Evolutionary conservation across 2,797 vertebrate genomes (phyloP).

Genomic region (Onychomys leucogaster): DNA sequence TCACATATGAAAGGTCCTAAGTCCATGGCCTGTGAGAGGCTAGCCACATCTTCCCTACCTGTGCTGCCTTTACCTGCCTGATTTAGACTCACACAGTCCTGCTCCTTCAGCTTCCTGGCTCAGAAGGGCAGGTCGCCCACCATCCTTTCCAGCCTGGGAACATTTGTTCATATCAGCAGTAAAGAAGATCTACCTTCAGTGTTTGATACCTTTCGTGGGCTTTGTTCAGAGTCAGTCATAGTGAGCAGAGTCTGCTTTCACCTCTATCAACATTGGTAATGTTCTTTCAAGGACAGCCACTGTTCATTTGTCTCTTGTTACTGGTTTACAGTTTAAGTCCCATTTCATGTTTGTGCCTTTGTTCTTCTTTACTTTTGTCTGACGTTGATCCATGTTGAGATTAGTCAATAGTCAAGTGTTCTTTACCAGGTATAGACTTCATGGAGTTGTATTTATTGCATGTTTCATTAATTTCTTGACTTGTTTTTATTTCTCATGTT

Average conservation of each 20-base stretch:
- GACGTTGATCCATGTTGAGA: background rate
- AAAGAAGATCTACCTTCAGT: background rate
- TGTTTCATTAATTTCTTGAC: conserved; percentile 37
- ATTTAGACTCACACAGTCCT: background rate
- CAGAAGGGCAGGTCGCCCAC: background rate
- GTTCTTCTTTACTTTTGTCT: background rate
- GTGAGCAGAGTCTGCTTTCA: background rate
- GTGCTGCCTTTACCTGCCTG: background rate
- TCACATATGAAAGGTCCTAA: background rate
- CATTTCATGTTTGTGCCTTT: background rate
- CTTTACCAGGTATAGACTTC: background rate
- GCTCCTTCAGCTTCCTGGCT: background rate
- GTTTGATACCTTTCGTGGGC: background rate
- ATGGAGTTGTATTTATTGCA: background rate
- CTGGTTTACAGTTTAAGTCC: background rate
- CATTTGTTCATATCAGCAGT: background rate
- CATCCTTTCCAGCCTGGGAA: background rate
- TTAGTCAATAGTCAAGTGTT: background rate
- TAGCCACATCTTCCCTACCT: background rate
- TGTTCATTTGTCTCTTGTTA: background rate
- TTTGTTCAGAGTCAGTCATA: background rate
- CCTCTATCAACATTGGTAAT: background rate
- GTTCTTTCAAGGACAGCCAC: background rate
- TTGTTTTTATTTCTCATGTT: background rate
- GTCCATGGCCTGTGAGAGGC: background rate